A percentile compares a stretch with the other conserved stretches of the same genome.
phyloP scores from a whole-genome alignment of 2,113 vertebrate species.

The Echinops telfairi region DNA sequence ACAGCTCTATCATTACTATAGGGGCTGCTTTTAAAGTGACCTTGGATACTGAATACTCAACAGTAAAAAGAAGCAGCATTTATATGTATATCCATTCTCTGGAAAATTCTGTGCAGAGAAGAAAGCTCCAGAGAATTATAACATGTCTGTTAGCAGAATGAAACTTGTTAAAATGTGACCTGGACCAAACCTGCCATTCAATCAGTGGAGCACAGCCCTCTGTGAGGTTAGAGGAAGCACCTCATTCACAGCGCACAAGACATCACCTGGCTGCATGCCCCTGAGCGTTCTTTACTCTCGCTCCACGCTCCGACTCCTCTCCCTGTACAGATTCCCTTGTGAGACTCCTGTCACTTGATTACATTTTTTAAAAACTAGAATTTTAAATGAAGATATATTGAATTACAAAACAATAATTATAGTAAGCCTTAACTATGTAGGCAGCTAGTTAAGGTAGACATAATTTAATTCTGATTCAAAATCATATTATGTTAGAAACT shows the following conservation, averaged over 20 bases:
- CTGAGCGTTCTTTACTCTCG: not conserved
- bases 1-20: slow-evolving; percentile 57
- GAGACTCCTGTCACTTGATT: not conserved
- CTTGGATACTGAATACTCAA: slow-evolving; percentile 49
- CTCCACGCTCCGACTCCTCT: not conserved
- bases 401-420: not conserved
- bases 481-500: not conserved
- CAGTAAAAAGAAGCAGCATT: slow-evolving; percentile 44
- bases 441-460: not conserved
- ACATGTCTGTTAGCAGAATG: slow-evolving; percentile 55
- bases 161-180: slow-evolving; percentile 75
- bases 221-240: slow-evolving; percentile 49
- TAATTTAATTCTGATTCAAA: slow-evolving; percentile 11
- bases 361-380: not conserved
- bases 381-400: not conserved
- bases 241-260: rapidly evolving
- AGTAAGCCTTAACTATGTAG: not conserved
- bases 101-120: slow-evolving; percentile 60
- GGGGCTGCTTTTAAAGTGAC: slow-evolving; percentile 61
- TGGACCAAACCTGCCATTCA: slow-evolving; percentile 54
- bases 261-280: not conserved
- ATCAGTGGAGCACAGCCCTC: slow-evolving; percentile 55
- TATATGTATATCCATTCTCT: not conserved
- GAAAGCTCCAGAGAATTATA: slow-evolving; percentile 71
- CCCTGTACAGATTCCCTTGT: not conserved